Percentiles rank a stretch among this genome's conserved stretches.
Evolutionary conservation across 2,113 vertebrate species (phyloP).

Genomic region (Ammodytes marinus): DNA sequence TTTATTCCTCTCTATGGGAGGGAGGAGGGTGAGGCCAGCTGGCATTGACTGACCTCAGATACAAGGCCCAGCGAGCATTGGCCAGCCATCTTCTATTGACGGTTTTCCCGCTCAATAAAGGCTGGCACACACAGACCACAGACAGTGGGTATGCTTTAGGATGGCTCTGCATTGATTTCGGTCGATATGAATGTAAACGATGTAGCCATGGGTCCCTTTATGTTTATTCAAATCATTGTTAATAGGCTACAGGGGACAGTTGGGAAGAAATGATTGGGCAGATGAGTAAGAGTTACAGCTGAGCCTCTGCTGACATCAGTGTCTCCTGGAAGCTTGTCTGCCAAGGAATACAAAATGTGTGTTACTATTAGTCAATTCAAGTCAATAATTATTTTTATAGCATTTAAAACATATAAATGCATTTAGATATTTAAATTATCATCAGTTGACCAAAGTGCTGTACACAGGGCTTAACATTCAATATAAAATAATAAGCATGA

Average conservation of each 20-base stretch:
- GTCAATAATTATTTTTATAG: too few relatives aligned
- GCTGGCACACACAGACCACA: constrained; percentile 52
- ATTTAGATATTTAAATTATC: too few relatives aligned
- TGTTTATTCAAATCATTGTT: constrained; percentile 50
- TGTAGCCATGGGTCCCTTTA: constrained; percentile 27
- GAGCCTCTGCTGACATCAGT: constrained; percentile 22
- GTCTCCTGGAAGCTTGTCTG: constrained; percentile 42
- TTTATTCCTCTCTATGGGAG: constrained; percentile 79
- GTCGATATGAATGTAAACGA: constrained; percentile 43
- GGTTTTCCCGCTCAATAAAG: constrained; percentile 45
- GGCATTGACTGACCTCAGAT: constrained; percentile 84
- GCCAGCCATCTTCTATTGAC: constrained; percentile 50
- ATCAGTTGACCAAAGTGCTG: too few relatives aligned
- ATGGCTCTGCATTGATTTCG: constrained; percentile 59
- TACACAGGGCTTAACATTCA: too few relatives aligned
- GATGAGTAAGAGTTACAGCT: constrained; percentile 43
- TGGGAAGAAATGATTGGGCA: constrained; percentile 21
- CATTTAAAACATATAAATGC: too few relatives aligned
- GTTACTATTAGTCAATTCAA: not conserved
- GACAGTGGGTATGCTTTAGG: constrained; percentile 29
- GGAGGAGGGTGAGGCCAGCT: constrained; percentile 84
- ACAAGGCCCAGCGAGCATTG: constrained; percentile 52
- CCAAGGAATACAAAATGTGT: constrained; percentile 36
- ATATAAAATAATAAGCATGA: too few relatives aligned
- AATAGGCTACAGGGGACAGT: constrained; percentile 45